These are phyloP conservation scores for Thalassophryne amazonica DNA, from an alignment of 2,797 vertebrate genomes.

Conservation along the genomic window DNA sequence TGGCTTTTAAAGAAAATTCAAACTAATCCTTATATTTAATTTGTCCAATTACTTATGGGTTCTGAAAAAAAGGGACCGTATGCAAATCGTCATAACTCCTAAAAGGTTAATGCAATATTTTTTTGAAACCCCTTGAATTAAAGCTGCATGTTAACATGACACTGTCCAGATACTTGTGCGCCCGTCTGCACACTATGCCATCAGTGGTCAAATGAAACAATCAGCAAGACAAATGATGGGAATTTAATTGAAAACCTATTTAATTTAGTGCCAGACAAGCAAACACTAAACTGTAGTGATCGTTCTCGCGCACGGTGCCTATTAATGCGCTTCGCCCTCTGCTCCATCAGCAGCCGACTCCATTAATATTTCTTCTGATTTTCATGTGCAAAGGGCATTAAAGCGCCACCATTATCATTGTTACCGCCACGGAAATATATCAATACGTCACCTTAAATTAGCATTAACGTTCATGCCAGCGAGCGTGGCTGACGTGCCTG, in stretches of 20 bases:
- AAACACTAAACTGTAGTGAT: slow-evolving; percentile 19
- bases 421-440: slow-evolving; percentile 56
- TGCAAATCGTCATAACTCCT: too few species aligned
- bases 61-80: too few species aligned
- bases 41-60: too few species aligned
- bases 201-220: too few species aligned
- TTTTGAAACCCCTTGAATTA: too few species aligned
- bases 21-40: too few species aligned
- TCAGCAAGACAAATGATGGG: not conserved
- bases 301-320: slow-evolving; percentile 28
- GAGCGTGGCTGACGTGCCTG: slow-evolving; percentile 54
- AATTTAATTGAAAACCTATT: slow-evolving; percentile 10
- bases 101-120: too few species aligned
- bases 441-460: slow-evolving; percentile 67
- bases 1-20: too few species aligned
- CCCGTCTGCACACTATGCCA: too few species aligned
- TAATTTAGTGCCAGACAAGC: slow-evolving; percentile 9
- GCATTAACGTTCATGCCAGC: slow-evolving; percentile 49
- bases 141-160: too few species aligned
- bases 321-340: slow-evolving; percentile 47
- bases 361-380: slow-evolving; percentile 62
- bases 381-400: slow-evolving; percentile 37
- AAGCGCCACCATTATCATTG: slow-evolving; percentile 63
- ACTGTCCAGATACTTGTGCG: too few species aligned
- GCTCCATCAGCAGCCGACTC: slow-evolving; percentile 2